Evolutionary conservation across 2,113 vertebrate species (phyloP).

Genomic region (Myotis brandtii): DNA sequence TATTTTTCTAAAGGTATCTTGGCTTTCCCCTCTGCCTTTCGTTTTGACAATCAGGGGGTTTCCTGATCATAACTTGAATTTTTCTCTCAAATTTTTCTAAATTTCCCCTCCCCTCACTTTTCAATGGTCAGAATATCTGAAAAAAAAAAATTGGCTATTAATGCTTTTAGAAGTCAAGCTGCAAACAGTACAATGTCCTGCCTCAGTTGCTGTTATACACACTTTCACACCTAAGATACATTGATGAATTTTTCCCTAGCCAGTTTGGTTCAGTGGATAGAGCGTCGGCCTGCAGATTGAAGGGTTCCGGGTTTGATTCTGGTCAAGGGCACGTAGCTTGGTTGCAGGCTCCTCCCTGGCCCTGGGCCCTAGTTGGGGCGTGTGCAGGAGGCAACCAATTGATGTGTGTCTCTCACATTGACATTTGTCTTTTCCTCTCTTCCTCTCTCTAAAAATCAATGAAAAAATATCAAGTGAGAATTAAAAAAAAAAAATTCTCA

Average conservation of each 20-base stretch:
- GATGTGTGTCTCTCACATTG: too few species aligned
- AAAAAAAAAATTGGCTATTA: neutral
- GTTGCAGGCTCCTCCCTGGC: too few species aligned
- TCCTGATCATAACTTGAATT: constrained; percentile 30
- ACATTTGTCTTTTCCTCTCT: too few species aligned
- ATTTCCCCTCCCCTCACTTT: constrained; percentile 40
- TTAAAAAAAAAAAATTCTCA: neutral
- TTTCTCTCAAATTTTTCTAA: constrained; percentile 19
- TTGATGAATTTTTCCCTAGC: neutral
- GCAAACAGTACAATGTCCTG: neutral
- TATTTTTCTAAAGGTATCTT: constrained; percentile 53
- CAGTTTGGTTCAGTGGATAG: too few species aligned
- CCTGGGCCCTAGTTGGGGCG: too few species aligned
- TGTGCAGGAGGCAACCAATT: too few species aligned
- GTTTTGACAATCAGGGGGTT: constrained; percentile 52
- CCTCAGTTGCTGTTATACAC: neutral
- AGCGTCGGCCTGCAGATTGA: too few species aligned
- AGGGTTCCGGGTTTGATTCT: too few species aligned
- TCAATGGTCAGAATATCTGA: constrained; percentile 2
- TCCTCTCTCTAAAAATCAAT: too few species aligned
- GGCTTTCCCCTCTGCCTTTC: constrained; percentile 25
- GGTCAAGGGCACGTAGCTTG: too few species aligned
- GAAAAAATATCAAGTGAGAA: too few species aligned
- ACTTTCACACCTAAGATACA: neutral
- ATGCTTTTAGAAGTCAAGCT: neutral